Evolutionary conservation across 2,113 vertebrate genomes (phyloP).

Genomic region (Pomatostomus ruficeps): DNA sequence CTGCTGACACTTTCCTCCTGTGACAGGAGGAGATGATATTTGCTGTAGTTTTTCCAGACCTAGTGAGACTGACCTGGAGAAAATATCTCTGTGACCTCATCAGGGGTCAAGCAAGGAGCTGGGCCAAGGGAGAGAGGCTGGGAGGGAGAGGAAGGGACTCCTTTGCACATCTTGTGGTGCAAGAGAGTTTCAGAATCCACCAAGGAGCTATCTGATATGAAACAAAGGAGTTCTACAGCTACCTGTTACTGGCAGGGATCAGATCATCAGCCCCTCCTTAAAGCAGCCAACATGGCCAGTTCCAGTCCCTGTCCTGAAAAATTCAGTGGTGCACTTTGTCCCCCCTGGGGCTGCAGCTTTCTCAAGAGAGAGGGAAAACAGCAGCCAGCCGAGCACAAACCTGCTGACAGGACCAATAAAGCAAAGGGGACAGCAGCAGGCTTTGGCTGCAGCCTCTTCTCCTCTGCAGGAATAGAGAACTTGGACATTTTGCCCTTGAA

Average conservation of each 20-base stretch:
- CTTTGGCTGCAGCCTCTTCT: neutral
- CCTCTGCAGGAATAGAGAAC: neutral
- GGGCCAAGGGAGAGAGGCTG: neutral
- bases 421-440: neutral
- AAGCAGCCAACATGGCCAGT: neutral
- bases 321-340: neutral
- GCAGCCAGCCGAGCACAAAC: neutral
- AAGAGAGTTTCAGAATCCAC: neutral
- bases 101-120: neutral
- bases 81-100: neutral
- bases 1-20: accelerated
- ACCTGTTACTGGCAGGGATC: neutral
- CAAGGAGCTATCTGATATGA: neutral
- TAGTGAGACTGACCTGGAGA: neutral
- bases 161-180: neutral
- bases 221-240: neutral
- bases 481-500: neutral
- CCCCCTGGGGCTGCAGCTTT: neutral
- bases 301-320: neutral
- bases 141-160: neutral
- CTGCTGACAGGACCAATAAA: neutral
- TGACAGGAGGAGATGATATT: neutral
- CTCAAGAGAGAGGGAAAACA: neutral
- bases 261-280: neutral
- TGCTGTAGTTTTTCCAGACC: neutral